Base-by-base conservation (phyloP, 1,140 invertebrate species). In the Papilio polytes region DNA sequence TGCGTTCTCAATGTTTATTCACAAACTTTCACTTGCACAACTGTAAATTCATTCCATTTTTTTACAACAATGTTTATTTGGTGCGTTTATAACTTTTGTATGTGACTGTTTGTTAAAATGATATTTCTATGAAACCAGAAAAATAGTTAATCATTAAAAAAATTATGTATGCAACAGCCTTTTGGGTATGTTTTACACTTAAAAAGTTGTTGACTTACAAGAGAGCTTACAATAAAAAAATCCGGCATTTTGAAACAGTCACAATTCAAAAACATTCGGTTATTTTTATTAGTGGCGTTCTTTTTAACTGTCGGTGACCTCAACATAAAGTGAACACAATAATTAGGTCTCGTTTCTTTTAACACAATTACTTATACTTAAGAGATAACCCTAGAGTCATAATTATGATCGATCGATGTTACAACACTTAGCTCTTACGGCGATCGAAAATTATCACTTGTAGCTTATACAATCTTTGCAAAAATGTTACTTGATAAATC, bases 1-100 rank as follows among this genome's bases (percentile, higher is more conserved):
- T 15, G 56, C 53, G 76, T 36, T 78, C 53, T 20, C 51, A 63
- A 59, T 78, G n/a, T 63, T 78, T 63, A 78, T 78, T 56, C 53
- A 63, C 53, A 44, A 59, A 78, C 76, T 78, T 78, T 78, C 76
- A 78, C 76, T n/a, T 63, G 10, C 22, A 10, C 41, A 74, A 74
- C n/a, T 22, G 41, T 46, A 13, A 13, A 22, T 46, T 74, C 13
- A 46, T 44, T 74, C 10, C 26, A 20, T n/a, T 22, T 22, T 76
- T 76, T 31, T 31, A 76, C 2, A 53, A 31, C 3, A 53, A 56
- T 76, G n/a, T 26, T 3, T 12, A 56, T 48, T 46, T 26, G n/a
- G n/a, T 20, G 41, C 10, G 48, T 44, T 74, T 73, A 6, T 74
- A 41, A 72, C 10, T 3, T 36, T 44, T 13, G 12, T 26, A 66